Percentiles rank a stretch among this genome's conserved stretches.
phyloP scores from a whole-genome alignment of 2,888 invertebrate species.

The Stramonita haemastoma region DNA sequence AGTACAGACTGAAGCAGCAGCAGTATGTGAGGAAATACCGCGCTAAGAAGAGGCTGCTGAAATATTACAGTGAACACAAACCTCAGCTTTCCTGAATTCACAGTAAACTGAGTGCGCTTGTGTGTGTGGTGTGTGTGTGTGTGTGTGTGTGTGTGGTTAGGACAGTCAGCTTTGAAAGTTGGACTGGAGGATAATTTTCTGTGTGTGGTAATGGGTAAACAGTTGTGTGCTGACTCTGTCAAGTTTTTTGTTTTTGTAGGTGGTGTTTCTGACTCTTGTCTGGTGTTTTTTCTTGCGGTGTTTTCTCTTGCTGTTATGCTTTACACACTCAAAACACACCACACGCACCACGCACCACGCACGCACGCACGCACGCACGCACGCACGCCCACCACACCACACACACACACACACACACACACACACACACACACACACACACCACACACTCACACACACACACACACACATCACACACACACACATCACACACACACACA shows the following conservation, averaged over 20 bases:
- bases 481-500: neutral
- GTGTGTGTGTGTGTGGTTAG: too few relatives aligned
- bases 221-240: too few relatives aligned
- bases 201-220: too few relatives aligned
- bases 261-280: too few relatives aligned
- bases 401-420: neutral
- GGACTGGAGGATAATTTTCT: too few relatives aligned
- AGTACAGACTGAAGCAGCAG: slow-evolving; percentile 20
- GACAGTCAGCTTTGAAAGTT: too few relatives aligned
- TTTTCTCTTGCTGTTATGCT: slow-evolving; percentile 5
- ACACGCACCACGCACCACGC: neutral
- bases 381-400: neutral
- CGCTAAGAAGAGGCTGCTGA: slow-evolving; percentile 13
- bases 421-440: neutral
- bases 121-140: too few relatives aligned
- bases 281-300: too few relatives aligned
- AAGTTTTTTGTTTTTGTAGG: too few relatives aligned
- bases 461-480: neutral
- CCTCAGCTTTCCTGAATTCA: neutral
- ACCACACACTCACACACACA: neutral
- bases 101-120: too few relatives aligned
- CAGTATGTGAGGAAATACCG: slow-evolving; percentile 31
- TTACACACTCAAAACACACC: neutral
- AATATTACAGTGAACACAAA: neutral
- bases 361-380: neutral